phyloP scores from a whole-genome alignment of 2,888 invertebrate genomes.

The Mesorhabditis spiculigera region DNA sequence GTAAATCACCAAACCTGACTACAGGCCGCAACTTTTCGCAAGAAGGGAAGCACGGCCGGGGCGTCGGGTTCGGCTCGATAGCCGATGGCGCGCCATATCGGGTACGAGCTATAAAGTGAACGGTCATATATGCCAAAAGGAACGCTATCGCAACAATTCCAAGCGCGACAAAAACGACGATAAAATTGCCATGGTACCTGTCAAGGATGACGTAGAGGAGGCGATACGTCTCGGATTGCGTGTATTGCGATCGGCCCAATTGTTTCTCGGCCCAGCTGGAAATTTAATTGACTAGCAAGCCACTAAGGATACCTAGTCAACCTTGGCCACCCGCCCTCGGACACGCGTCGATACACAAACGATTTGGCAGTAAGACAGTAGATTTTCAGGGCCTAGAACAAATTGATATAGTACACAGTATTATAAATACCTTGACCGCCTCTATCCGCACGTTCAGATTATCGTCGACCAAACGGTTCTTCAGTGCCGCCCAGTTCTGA shows the following conservation, averaged over 20 bases:
- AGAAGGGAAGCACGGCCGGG: background rate
- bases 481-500: constrained; percentile 47
- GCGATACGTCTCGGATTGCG: constrained; percentile 2
- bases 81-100: background rate
- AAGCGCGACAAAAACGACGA: background rate
- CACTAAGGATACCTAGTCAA: background rate
- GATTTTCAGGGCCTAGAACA: background rate
- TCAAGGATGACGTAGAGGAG: background rate
- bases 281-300: background rate
- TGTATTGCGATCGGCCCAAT: background rate
- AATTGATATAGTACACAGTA: background rate
- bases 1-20: background rate
- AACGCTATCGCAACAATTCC: too few species aligned
- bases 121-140: background rate
- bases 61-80: background rate
- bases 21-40: background rate
- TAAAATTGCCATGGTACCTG: background rate
- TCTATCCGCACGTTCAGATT: constrained; percentile 19
- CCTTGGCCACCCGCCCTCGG: background rate
- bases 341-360: background rate
- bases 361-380: background rate
- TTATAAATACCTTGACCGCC: constrained; percentile 18
- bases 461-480: constrained; percentile 21
- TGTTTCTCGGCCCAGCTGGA: background rate
- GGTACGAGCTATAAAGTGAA: background rate